A percentile compares a stretch with the other conserved stretches of the same genome.
phyloP scores from a whole-genome alignment of 1,140 invertebrate species.

The Drosophila ercepeae region DNA sequence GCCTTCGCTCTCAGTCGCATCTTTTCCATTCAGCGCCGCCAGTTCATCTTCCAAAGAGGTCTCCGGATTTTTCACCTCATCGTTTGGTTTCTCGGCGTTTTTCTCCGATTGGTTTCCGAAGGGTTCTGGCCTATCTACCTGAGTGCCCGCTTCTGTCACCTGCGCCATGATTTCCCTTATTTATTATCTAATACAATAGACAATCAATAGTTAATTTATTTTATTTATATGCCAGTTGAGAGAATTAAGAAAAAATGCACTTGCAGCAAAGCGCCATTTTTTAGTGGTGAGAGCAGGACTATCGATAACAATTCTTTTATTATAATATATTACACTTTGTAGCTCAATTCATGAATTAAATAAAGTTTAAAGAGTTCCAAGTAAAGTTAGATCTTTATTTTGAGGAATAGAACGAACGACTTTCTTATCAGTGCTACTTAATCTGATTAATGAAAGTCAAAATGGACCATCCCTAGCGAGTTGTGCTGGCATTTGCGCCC shows the following conservation, averaged over 20 bases:
- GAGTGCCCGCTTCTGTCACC: conserved; percentile 16
- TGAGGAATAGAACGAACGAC: no score
- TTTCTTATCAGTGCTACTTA: no score
- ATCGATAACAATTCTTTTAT: neutral
- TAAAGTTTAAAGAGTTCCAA: neutral
- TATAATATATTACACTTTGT: no score
- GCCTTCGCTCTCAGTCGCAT: neutral
- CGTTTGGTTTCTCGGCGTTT: conserved; percentile 22
- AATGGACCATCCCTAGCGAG: neutral
- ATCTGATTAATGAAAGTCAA: neutral
- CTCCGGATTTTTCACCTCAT: conserved; percentile 37
- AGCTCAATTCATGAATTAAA: no score
- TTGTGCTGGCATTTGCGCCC: neutral
- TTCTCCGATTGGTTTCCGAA: neutral
- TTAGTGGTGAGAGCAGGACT: conserved; percentile 9
- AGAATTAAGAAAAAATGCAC: conserved; percentile 18
- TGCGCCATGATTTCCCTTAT: conserved; percentile 44
- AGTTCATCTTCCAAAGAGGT: conserved; percentile 28
- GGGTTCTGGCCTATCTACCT: conserved; percentile 9
- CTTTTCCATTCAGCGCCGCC: conserved; percentile 28
- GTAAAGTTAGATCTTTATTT: neutral
- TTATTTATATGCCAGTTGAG: neutral
- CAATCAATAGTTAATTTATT: neutral
- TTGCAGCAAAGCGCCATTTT: conserved; percentile 30
- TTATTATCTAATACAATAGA: neutral